These are phyloP conservation scores for Zenarchopterus dispar DNA, from an alignment of 2,797 vertebrate genomes.

Conservation along the genomic window DNA sequence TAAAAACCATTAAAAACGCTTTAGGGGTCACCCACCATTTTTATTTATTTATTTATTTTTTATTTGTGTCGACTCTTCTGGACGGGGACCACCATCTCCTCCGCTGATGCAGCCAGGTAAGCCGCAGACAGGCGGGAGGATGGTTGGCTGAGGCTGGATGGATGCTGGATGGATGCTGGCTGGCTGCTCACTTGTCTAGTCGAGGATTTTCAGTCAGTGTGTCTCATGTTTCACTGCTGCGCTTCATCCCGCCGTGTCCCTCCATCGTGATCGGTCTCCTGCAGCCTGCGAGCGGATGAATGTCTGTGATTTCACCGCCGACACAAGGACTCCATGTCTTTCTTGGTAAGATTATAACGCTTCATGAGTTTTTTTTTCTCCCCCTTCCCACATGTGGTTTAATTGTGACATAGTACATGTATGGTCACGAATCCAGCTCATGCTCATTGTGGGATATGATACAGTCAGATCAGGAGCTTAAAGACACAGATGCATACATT, in stretches of 20 bases:
- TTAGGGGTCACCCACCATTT: slow-evolving; percentile 2
- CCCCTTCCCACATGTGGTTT: background rate
- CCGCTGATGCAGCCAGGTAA: slow-evolving; percentile 61
- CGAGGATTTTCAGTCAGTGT: slow-evolving; percentile 4
- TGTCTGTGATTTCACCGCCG: slow-evolving; percentile 74
- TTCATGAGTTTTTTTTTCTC: slow-evolving; percentile 7
- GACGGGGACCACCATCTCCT: slow-evolving; percentile 6
- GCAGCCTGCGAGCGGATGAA: slow-evolving; percentile 80
- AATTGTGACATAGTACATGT: slow-evolving; percentile 13
- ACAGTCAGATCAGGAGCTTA: too few species aligned
- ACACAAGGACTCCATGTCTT: slow-evolving; percentile 93
- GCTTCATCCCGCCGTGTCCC: slow-evolving; percentile 13
- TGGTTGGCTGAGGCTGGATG: slow-evolving; percentile 26
- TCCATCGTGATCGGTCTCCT: slow-evolving; percentile 28
- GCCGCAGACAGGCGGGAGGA: slow-evolving; percentile 11
- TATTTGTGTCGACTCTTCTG: background rate
- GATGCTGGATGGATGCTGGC: slow-evolving; percentile 11
- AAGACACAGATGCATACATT: too few species aligned
- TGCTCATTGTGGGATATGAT: too few species aligned
- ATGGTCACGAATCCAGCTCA: too few species aligned
- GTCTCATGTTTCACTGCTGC: slow-evolving; percentile 44
- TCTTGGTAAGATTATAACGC: slow-evolving; percentile 88
- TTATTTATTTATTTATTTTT: too few species aligned
- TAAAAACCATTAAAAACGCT: background rate
- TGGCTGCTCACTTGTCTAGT: slow-evolving; percentile 39